Evolutionary conservation across 2,888 invertebrate genomes (phyloP), one percentile per base, ranked within the genome.

Genomic region (Argyresthia goedartella): DNA sequence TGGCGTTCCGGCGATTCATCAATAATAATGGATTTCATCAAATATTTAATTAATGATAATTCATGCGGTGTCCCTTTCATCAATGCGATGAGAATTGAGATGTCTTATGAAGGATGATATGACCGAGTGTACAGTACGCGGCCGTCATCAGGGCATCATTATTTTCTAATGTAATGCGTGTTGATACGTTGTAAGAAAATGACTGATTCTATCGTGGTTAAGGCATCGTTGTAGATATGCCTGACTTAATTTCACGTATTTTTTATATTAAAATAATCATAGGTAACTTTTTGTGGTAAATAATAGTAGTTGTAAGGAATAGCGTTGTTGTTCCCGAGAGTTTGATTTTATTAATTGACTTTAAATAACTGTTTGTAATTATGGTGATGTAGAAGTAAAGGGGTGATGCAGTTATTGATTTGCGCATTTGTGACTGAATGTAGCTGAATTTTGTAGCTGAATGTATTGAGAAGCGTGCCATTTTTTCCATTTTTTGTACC

Each of bases 131-230:
- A 47, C n/a, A 36, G 48, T 4, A 10, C 48, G 13, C 15, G 9
- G 36, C 8, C 4, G 47, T 47, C 47, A 47, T 47, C 51, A 51
- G 51, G 52, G 51, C 50, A 48, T 54, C 52, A 50, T 58, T 57
- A 56, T 33, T 39, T 46, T 15, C 46, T 45, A 48, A 52, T 36
- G 1, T 49, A 55, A 50, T 41, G 55, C 59, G 60, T 71, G 66
- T 49, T 51, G 36, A 69, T 67, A 69, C 66, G 69, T 73, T 77
- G 55, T 76, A 77, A 79, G 76, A 72, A 71, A 79, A 76, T 74
- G 81, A 81, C 82, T 82, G 82, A 82, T 69, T 73, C 69, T 79
- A 76, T 69, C 49, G 66, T 69, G 71, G 62, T 69, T 66, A 77
- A 76, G 77, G 77, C 77, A 60, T 65, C 68, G 66, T 73, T 73